These are phyloP conservation scores for Onthophagus sagittarius DNA, from an alignment of 2,888 invertebrate genomes.

Conservation along the genomic window DNA sequence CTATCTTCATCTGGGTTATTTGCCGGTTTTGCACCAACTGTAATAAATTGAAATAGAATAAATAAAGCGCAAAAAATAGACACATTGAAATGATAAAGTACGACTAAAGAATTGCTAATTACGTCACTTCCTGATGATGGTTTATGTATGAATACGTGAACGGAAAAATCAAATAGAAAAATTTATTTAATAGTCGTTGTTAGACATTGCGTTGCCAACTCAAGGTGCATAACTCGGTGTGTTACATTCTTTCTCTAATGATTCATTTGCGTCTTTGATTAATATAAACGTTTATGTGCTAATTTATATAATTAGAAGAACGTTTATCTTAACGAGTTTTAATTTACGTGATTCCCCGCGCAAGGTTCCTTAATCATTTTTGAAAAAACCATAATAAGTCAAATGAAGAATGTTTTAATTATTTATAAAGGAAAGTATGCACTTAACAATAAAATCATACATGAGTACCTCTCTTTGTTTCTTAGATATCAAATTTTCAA, in stretches of 20 bases:
- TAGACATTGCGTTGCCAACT: neutral
- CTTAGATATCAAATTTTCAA: too few species aligned
- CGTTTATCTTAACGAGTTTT: too few species aligned
- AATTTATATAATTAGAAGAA: too few species aligned
- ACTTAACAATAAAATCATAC: too few species aligned
- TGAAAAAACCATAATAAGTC: too few species aligned
- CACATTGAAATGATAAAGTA: neutral
- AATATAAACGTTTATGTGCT: too few species aligned
- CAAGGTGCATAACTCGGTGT: neutral
- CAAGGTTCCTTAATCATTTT: too few species aligned
- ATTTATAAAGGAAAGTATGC: too few species aligned
- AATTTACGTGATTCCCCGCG: too few species aligned
- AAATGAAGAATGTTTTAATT: too few species aligned
- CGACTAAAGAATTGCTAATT: neutral
- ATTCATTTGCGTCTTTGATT: neutral
- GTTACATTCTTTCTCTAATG: neutral
- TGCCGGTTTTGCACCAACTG: conserved; percentile 7
- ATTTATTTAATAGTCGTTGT: neutral
- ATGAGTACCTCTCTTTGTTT: too few species aligned
- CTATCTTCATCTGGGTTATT: neutral
- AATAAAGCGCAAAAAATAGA: neutral
- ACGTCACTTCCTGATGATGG: neutral
- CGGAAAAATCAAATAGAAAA: neutral
- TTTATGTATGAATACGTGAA: neutral
- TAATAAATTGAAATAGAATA: neutral